Conservation (phyloP, 1,140 invertebrate species). For the Eumaeus atala region DNA sequence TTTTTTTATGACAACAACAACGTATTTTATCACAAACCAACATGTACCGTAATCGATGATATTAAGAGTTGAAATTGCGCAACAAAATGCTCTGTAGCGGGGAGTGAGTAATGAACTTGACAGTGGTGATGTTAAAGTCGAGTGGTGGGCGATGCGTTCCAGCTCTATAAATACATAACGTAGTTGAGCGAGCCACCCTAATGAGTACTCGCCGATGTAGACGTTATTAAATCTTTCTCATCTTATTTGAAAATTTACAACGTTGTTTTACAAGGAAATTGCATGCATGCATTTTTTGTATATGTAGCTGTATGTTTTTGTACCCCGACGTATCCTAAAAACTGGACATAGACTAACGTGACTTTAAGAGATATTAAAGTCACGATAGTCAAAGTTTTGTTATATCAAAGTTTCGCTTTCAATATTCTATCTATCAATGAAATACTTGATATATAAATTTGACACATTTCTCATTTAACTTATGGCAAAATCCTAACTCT, state of each 20-base stretch:
- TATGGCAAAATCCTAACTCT: too few relatives aligned
- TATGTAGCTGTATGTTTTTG: too few relatives aligned
- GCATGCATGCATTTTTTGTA: too few relatives aligned
- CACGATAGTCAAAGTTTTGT: too few relatives aligned
- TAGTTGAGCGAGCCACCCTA: conserved; percentile 5
- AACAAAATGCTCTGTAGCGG: conserved; percentile 16
- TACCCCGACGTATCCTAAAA: too few relatives aligned
- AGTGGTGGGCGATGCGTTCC: conserved; percentile 41
- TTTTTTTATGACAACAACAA: background rate
- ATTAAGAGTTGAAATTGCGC: background rate
- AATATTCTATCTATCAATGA: too few relatives aligned
- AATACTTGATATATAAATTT: too few relatives aligned
- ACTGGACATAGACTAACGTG: too few relatives aligned
- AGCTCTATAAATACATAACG: conserved; percentile 41
- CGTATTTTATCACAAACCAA: background rate
- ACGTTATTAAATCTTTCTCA: conserved; percentile 3
- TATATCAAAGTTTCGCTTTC: too few relatives aligned
- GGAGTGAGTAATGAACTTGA: conserved; percentile 52
- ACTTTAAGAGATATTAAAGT: too few relatives aligned
- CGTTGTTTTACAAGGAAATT: too few relatives aligned
- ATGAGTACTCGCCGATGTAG: background rate
- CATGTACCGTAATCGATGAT: background rate
- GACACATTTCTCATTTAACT: too few relatives aligned
- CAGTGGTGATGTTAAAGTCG: conserved; percentile 43
- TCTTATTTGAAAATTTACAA: background rate